These are phyloP conservation scores for Trichomycterus rosablanca DNA, from an alignment of 2,113 vertebrate genomes.

Conservation along the genomic window DNA sequence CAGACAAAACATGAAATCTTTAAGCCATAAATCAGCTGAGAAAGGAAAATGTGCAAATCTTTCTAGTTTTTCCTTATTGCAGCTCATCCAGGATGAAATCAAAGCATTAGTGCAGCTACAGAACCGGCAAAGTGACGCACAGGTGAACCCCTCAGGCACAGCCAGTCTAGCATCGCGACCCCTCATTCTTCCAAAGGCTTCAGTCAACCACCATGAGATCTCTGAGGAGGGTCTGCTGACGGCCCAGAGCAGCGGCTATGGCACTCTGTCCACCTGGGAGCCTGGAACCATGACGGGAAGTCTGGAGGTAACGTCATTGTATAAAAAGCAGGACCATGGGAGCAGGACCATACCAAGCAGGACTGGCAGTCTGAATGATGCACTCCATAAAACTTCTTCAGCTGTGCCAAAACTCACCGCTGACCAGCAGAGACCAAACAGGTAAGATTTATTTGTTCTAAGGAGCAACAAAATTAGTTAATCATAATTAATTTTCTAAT, in stretches of 20 bases:
- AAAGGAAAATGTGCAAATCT: not conserved
- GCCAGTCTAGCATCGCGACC: constrained; percentile 34
- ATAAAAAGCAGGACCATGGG: constrained; percentile 34
- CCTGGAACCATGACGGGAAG: constrained; percentile 36
- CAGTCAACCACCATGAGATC: constrained; percentile 44
- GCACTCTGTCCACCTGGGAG: constrained; percentile 72
- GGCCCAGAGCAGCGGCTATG: constrained; percentile 80
- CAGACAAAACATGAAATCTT: no score
- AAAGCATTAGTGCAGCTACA: constrained; percentile 82
- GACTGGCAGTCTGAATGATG: constrained; percentile 19
- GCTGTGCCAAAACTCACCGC: not conserved
- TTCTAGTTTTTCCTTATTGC: constrained; percentile 7
- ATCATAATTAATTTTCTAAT: no score
- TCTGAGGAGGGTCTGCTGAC: constrained; percentile 59
- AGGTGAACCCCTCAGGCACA: constrained; percentile 49
- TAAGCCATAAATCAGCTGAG: not conserved
- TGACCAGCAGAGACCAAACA: constrained; percentile 25
- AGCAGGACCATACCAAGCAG: constrained; percentile 21
- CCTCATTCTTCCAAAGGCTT: constrained; percentile 57
- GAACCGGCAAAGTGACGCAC: constrained; percentile 54
- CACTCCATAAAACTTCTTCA: constrained; percentile 6
- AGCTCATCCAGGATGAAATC: constrained; percentile 94
- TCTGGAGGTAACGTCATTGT: constrained; percentile 38
- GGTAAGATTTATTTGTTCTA: not conserved
- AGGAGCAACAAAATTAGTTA: not conserved